These are phyloP conservation scores for Monochamus alternatus DNA, from an alignment of 2,888 invertebrate genomes.

Conservation along the genomic window DNA sequence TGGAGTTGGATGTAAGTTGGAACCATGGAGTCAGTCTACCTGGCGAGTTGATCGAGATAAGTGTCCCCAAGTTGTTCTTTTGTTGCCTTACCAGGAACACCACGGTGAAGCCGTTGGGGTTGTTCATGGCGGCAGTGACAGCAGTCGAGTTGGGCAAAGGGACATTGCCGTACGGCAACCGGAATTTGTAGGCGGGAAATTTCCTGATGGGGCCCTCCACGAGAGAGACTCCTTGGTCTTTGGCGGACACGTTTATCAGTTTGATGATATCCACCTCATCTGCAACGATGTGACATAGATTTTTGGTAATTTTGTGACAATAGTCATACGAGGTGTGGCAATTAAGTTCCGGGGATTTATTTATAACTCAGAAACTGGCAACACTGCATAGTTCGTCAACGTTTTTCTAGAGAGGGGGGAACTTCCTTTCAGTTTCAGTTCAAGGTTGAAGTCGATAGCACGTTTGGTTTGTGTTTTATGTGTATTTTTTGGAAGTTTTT, in stretches of 20 bases:
- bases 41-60: constrained; percentile 70
- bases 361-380: too few relatives aligned
- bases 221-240: constrained; percentile 69
- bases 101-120: constrained; percentile 67
- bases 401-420: too few relatives aligned
- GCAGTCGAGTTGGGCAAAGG: constrained; percentile 67
- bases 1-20: constrained; percentile 68
- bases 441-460: too few relatives aligned
- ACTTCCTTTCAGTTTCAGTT: too few relatives aligned
- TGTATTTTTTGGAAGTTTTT: too few relatives aligned
- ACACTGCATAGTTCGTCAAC: too few relatives aligned
- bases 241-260: constrained; percentile 68
- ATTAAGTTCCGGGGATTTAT: too few relatives aligned
- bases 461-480: too few relatives aligned
- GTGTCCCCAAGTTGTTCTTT: constrained; percentile 69
- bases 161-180: constrained; percentile 69
- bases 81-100: constrained; percentile 70
- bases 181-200: constrained; percentile 70
- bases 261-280: constrained; percentile 69
- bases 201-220: constrained; percentile 69
- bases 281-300: constrained; percentile 45
- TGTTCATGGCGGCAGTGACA: constrained; percentile 66
- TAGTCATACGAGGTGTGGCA: too few relatives aligned
- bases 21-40: constrained; percentile 71
- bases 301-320: too few relatives aligned